phyloP scores from a whole-genome alignment of 1,140 invertebrate genomes.

The Dryas iulia region DNA sequence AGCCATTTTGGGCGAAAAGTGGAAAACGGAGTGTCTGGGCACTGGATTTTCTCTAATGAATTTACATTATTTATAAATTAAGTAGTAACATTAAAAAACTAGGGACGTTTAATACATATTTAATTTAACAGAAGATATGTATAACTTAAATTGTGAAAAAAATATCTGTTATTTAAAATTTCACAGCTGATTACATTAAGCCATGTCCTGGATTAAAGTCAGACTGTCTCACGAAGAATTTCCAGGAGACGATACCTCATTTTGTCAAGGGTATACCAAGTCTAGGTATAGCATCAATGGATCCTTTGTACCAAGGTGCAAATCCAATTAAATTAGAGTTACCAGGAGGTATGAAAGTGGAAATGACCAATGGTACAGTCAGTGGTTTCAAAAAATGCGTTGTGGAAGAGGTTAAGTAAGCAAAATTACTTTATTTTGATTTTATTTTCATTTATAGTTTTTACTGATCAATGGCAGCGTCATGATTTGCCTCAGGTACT shows the following conservation, averaged over 20 bases:
- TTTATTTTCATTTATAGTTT: background rate
- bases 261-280: constrained; percentile 55
- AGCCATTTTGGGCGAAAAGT: too few species aligned
- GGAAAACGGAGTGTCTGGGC: too few species aligned
- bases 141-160: too few species aligned
- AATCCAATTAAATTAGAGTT: constrained; percentile 40
- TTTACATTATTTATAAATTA: too few species aligned
- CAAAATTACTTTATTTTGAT: background rate
- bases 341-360: constrained; percentile 52
- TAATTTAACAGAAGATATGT: too few species aligned
- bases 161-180: background rate
- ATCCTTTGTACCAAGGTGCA: constrained; percentile 41
- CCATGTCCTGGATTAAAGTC: constrained; percentile 49
- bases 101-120: too few species aligned
- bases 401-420: constrained; percentile 52
- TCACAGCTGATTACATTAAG: constrained; percentile 57
- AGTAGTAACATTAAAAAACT: too few species aligned
- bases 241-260: constrained; percentile 52
- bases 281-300: constrained; percentile 46
- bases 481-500: too few species aligned
- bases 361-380: constrained; percentile 42
- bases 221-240: constrained; percentile 53
- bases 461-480: background rate
- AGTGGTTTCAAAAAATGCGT: constrained; percentile 55
- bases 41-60: too few species aligned